These are phyloP conservation scores for Protobothrops flavoviridis DNA, from an alignment of 2,113 vertebrate species.

Conservation along the genomic window DNA sequence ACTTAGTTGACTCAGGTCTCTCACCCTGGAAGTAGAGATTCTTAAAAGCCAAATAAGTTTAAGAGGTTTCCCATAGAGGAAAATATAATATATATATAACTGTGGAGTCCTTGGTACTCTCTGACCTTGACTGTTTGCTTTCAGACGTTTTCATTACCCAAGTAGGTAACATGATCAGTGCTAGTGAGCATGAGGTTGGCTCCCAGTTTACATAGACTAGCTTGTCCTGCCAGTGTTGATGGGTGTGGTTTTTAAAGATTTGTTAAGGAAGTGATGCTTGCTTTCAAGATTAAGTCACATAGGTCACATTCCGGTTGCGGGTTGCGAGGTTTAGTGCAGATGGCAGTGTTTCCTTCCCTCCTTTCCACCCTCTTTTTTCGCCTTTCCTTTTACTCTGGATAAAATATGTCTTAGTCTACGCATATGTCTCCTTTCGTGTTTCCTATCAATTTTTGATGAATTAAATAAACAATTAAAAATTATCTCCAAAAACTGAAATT, in stretches of 20 bases:
- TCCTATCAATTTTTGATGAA: background rate
- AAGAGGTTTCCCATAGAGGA: background rate
- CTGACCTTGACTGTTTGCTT: background rate
- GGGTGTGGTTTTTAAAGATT: background rate
- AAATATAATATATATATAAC: background rate
- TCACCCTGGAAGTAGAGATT: slow-evolving; percentile 7
- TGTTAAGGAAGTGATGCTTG: background rate
- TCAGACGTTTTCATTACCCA: background rate
- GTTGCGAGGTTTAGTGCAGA: background rate
- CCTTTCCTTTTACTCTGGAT: background rate
- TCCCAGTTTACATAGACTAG: background rate
- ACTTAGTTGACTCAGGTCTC: slow-evolving; percentile 10
- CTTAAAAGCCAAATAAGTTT: background rate
- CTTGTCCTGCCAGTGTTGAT: background rate
- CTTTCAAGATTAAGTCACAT: background rate
- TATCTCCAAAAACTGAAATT: background rate
- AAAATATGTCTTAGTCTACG: background rate
- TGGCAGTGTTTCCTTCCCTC: accelerated
- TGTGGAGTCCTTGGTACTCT: background rate
- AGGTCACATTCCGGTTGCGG: slow-evolving; percentile 29
- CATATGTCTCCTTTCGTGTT: too few species aligned
- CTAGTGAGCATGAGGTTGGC: background rate
- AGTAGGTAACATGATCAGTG: background rate
- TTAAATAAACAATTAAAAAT: background rate
- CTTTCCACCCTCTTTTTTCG: background rate